Evolutionary conservation across 2,888 invertebrate species (phyloP).

Genomic region (Sarcophaga caerulescens): DNA sequence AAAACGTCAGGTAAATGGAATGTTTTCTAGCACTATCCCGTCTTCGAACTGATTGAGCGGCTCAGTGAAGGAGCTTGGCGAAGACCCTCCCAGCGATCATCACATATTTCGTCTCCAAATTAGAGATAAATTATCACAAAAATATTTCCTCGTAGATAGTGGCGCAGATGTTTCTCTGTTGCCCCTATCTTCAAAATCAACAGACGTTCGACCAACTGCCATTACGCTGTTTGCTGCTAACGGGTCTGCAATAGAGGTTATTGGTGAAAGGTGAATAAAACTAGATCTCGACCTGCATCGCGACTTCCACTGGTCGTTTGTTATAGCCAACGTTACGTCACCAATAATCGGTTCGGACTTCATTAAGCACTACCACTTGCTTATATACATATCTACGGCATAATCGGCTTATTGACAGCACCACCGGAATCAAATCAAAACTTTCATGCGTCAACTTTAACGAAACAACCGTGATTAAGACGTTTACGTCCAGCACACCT

Average conservation of each 20-base stretch:
- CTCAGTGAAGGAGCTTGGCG: too few species aligned
- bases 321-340: slow-evolving; percentile 9
- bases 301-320: neutral
- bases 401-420: slow-evolving; percentile 8
- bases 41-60: too few species aligned
- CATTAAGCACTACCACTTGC: neutral
- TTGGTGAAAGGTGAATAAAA: slow-evolving; percentile 1
- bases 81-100: too few species aligned
- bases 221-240: slow-evolving; percentile 24
- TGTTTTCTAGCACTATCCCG: too few species aligned
- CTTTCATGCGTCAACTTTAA: neutral
- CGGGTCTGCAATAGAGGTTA: neutral
- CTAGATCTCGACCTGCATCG: slow-evolving; percentile 9
- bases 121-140: too few species aligned
- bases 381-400: neutral
- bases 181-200: too few species aligned
- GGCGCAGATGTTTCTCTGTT: too few species aligned
- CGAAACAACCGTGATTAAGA: neutral
- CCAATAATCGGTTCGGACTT: neutral
- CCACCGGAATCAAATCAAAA: neutral
- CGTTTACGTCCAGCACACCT: neutral
- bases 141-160: too few species aligned
- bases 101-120: too few species aligned
- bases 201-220: slow-evolving; percentile 22
- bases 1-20: too few species aligned